Percentiles rank a stretch among this genome's conserved stretches.
These are phyloP conservation scores for Vipera latastei DNA, from an alignment of 2,797 vertebrate species.

Conservation along the genomic window DNA sequence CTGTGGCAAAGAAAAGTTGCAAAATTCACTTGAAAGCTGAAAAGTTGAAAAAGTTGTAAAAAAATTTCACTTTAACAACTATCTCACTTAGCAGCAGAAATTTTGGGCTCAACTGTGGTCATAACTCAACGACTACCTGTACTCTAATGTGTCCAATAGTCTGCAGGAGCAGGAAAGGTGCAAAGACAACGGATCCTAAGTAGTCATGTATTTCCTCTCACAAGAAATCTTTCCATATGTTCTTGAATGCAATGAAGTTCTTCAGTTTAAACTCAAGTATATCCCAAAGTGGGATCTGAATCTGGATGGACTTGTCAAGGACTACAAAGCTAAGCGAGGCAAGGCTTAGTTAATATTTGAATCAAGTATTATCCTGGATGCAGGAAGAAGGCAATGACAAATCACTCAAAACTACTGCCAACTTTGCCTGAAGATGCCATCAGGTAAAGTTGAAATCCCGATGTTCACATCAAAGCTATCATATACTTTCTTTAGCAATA, in stretches of 20 bases:
- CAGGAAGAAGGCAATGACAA: not conserved
- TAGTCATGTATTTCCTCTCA: not conserved
- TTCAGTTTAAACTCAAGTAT: not conserved
- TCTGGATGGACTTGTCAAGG: not conserved
- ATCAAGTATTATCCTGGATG: not conserved
- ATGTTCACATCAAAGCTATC: not conserved
- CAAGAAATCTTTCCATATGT: not conserved
- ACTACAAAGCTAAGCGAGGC: not conserved
- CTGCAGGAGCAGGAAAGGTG: not conserved
- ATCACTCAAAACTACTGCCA: not conserved
- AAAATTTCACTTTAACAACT: not conserved
- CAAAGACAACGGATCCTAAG: not conserved
- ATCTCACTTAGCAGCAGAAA: not conserved
- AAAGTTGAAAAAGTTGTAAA: not conserved
- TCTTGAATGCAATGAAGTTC: not conserved
- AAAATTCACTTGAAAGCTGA: not conserved
- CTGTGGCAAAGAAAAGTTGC: not conserved
- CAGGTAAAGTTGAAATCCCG: not conserved
- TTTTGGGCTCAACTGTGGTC: not conserved
- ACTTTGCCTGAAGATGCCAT: not conserved
- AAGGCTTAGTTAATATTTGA: not conserved
- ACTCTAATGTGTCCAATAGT: not conserved
- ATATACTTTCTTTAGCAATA: not conserved
- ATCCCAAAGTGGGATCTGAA: not conserved
- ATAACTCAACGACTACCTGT: not conserved